Evolutionary conservation across 2,113 vertebrate genomes (phyloP).

Genomic region (Ochotona curzoniae): DNA sequence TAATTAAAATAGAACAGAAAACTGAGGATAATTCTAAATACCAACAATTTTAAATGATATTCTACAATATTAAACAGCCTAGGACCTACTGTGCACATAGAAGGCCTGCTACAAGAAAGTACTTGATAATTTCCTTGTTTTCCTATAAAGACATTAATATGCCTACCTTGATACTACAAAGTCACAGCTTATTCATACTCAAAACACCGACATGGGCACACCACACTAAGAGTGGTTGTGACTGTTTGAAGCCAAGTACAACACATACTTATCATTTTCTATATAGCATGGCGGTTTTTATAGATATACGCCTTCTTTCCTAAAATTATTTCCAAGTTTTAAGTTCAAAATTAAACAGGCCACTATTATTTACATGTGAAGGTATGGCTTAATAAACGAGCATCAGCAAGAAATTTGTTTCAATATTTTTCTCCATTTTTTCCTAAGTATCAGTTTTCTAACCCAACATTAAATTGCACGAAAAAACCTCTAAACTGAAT

Average conservation of each 20-base stretch:
- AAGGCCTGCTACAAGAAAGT: conserved; percentile 35
- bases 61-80: not conserved
- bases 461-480: conserved; percentile 16
- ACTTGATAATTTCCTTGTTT: conserved; percentile 32
- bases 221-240: not conserved
- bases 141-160: conserved; percentile 12
- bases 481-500: conserved; percentile 38
- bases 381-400: conserved; percentile 35
- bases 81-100: not conserved
- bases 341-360: conserved; percentile 39
- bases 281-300: not conserved
- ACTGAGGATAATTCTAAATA: conserved; percentile 2
- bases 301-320: not conserved
- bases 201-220: not conserved
- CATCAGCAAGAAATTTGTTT: conserved; percentile 39
- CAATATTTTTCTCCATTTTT: not conserved
- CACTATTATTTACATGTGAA: conserved; percentile 15
- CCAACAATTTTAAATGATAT: conserved; percentile 16
- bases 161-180: not conserved
- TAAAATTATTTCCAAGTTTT: conserved; percentile 39
- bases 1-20: conserved; percentile 61
- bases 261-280: conserved; percentile 12
- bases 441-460: conserved; percentile 40
- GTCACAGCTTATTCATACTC: conserved; percentile 41
- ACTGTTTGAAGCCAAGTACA: conserved; percentile 24